Evolutionary conservation across 2,888 invertebrate genomes (phyloP).

Genomic region (Epinotia demarniana): DNA sequence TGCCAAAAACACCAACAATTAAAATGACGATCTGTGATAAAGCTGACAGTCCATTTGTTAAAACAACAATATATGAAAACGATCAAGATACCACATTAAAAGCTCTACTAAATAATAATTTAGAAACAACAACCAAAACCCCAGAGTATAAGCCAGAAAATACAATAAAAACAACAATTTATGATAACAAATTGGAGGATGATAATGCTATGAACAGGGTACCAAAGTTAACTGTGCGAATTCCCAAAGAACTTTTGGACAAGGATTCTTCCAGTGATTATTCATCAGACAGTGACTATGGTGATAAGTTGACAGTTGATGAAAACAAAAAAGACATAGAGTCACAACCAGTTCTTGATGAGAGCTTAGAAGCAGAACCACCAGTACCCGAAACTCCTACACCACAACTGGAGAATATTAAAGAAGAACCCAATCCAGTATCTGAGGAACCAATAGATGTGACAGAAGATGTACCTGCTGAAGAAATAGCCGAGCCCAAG

Average conservation of each 20-base stretch:
- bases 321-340: conserved; percentile 69
- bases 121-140: conserved; percentile 60
- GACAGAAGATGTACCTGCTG: conserved; percentile 56
- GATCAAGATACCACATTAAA: conserved; percentile 72
- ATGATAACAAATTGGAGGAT: conserved; percentile 78
- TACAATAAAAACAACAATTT: conserved; percentile 76
- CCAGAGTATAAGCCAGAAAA: conserved; percentile 72
- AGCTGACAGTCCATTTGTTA: conserved; percentile 80
- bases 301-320: conserved; percentile 86
- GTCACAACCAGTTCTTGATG: conserved; percentile 49
- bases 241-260: conserved; percentile 85
- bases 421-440: conserved; percentile 45
- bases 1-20: conserved; percentile 71
- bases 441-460: conserved; percentile 56
- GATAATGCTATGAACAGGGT: conserved; percentile 83
- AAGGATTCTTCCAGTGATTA: conserved; percentile 82
- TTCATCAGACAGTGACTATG: conserved; percentile 85
- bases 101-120: conserved; percentile 74
- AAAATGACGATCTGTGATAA: conserved; percentile 82
- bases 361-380: conserved; percentile 46
- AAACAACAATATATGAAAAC: conserved; percentile 76
- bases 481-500: conserved; percentile 63
- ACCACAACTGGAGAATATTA: conserved; percentile 48
- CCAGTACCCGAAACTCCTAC: conserved; percentile 48
- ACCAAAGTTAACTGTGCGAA: conserved; percentile 88